A percentile compares a stretch with the other conserved stretches of the same genome.
phyloP scores from a whole-genome alignment of 2,113 vertebrate species.

The Microcebus griseorufus region DNA sequence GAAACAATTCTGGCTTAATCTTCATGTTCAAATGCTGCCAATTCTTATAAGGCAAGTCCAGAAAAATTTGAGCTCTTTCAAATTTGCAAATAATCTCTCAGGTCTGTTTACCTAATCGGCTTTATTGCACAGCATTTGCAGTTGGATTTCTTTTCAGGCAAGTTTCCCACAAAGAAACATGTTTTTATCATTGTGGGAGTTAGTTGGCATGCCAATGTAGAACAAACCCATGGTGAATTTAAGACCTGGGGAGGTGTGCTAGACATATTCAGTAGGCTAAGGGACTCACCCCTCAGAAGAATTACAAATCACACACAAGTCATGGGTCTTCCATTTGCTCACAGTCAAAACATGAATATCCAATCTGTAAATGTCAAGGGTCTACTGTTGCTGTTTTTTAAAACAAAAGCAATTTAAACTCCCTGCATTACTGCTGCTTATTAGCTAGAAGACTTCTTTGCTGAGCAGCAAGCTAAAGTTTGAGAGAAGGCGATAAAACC shows the following conservation, averaged over 20 bases:
- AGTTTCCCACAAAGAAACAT: slow-evolving; percentile 19
- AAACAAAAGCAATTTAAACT: background rate
- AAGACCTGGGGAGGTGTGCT: background rate
- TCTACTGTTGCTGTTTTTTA: background rate
- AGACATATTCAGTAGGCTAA: background rate
- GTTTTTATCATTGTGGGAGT: slow-evolving; percentile 27
- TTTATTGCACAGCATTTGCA: slow-evolving; percentile 47
- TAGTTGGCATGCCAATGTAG: background rate
- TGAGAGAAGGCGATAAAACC: background rate
- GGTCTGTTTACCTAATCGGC: slow-evolving; percentile 41
- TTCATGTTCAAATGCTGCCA: slow-evolving; percentile 16
- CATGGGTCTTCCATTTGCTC: background rate
- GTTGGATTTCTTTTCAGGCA: slow-evolving; percentile 45
- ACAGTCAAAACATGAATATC: background rate
- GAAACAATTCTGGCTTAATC: slow-evolving; percentile 10
- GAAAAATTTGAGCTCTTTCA: slow-evolving; percentile 52
- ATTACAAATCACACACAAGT: background rate
- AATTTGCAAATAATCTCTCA: slow-evolving; percentile 58
- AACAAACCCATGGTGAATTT: background rate
- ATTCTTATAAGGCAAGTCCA: slow-evolving; percentile 24
- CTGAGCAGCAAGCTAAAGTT: background rate
- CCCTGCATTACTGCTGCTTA: background rate
- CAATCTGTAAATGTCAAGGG: background rate
- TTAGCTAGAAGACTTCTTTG: background rate
- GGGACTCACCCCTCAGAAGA: background rate